Percentiles rank a stretch among this genome's conserved stretches.
Conservation (phyloP, 1,140 invertebrate genomes). For the Zaprionus africanus region DNA sequence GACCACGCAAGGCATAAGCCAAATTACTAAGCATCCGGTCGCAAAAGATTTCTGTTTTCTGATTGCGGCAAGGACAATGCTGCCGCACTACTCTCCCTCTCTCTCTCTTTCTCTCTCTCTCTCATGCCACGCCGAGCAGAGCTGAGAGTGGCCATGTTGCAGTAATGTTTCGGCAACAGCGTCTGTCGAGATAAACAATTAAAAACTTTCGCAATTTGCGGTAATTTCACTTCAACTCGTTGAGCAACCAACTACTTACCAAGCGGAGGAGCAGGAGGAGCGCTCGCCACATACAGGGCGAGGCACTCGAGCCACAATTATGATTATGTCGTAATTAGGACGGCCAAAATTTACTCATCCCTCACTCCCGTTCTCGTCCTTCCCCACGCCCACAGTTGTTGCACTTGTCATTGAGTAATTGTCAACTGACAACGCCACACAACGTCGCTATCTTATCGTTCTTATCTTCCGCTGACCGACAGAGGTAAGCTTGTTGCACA, state of each 20-base stretch:
- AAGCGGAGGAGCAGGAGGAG: conserved; percentile 29
- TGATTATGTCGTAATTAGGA: conserved; percentile 40
- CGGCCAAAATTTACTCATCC: conserved; percentile 4
- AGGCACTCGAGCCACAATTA: conserved; percentile 30
- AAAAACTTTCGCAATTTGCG: conserved; percentile 81
- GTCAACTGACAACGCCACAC: background rate
- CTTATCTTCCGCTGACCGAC: conserved; percentile 24
- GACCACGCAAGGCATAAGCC: conserved; percentile 38
- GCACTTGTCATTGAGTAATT: conserved; percentile 3
- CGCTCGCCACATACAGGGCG: conserved; percentile 13
- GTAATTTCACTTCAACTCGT: conserved; percentile 72
- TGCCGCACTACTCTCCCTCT: background rate
- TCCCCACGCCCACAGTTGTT: background rate
- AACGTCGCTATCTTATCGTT: conserved; percentile 48
- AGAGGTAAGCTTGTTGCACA: conserved; percentile 35
- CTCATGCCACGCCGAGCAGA: background rate
- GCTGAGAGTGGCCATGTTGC: conserved; percentile 59
- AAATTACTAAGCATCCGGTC: conserved; percentile 66
- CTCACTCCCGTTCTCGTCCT: background rate
- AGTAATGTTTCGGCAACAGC: conserved; percentile 66
- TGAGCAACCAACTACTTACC: conserved; percentile 14
- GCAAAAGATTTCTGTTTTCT: conserved; percentile 70
- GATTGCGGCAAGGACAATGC: conserved; percentile 74
- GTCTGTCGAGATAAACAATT: conserved; percentile 75
- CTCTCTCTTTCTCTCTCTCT: too few species aligned